These are phyloP conservation scores for Schizaphis graminum DNA, from an alignment of 2,888 invertebrate species.

Conservation along the genomic window DNA sequence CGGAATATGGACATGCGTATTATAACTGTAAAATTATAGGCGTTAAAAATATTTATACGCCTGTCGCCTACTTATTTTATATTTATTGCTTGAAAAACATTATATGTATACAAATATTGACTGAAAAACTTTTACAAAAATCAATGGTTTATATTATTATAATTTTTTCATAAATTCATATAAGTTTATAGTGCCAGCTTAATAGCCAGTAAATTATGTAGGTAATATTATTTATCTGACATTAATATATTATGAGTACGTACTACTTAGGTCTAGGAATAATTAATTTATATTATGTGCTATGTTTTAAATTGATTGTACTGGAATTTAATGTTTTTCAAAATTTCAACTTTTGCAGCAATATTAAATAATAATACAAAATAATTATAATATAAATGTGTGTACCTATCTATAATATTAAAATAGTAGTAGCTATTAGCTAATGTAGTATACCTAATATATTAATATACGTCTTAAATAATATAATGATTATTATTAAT, in stretches of 20 bases:
- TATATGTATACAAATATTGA: not conserved
- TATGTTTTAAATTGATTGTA: not conserved
- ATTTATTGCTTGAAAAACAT: not conserved
- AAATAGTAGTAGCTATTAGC: too few relatives aligned
- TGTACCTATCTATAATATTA: too few relatives aligned
- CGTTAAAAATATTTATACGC: not conserved
- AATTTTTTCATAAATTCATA: not conserved
- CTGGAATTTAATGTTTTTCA: not conserved
- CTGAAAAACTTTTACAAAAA: not conserved
- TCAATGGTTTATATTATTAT: not conserved
- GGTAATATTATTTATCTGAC: not conserved
- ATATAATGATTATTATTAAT: too few relatives aligned
- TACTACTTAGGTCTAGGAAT: not conserved
- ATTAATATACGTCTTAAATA: too few relatives aligned
- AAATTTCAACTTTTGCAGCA: not conserved
- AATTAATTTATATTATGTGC: not conserved
- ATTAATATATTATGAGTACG: not conserved
- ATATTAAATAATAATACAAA: too few relatives aligned
- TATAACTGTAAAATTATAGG: not conserved
- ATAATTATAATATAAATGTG: too few relatives aligned
- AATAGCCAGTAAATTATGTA: not conserved
- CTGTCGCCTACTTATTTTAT: not conserved
- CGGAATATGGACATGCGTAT: not conserved
- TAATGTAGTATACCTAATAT: too few relatives aligned
- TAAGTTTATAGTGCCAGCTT: not conserved